Evolutionary conservation across 2,888 invertebrate species (phyloP).

Genomic region (Tachina lurida): DNA sequence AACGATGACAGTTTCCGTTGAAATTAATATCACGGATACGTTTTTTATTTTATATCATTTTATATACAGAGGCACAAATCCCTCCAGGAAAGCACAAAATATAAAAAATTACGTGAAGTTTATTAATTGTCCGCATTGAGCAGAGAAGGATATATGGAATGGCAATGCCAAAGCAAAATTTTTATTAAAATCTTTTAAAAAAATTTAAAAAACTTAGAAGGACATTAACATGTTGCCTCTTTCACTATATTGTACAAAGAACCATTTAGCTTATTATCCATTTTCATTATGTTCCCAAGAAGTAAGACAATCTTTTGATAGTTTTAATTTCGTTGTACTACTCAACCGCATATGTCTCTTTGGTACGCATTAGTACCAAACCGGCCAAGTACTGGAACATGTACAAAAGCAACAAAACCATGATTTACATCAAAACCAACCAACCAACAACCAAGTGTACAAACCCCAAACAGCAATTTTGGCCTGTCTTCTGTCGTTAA

Average conservation of each 20-base stretch:
- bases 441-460: slow-evolving; percentile 12
- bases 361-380: slow-evolving; percentile 40
- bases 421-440: not conserved
- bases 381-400: slow-evolving; percentile 13
- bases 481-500: slow-evolving; percentile 13
- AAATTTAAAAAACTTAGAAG: too few relatives aligned
- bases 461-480: slow-evolving; percentile 30
- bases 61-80: not conserved
- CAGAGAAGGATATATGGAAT: too few relatives aligned
- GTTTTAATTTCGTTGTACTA: slow-evolving; percentile 15
- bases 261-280: slow-evolving; percentile 8
- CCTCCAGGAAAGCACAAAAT: too few relatives aligned
- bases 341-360: slow-evolving; percentile 31
- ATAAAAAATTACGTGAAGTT: too few relatives aligned
- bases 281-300: slow-evolving; percentile 16
- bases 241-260: not conserved
- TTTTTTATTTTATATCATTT: slow-evolving; percentile 49
- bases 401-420: slow-evolving; percentile 13
- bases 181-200: too few relatives aligned
- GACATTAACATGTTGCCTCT: not conserved
- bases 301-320: slow-evolving; percentile 8
- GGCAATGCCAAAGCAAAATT: too few relatives aligned
- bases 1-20: slow-evolving; percentile 64
- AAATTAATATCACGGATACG: slow-evolving; percentile 62
- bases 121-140: too few relatives aligned